Conservation (phyloP, 2,888 invertebrate species). For the Tachina grossa region DNA sequence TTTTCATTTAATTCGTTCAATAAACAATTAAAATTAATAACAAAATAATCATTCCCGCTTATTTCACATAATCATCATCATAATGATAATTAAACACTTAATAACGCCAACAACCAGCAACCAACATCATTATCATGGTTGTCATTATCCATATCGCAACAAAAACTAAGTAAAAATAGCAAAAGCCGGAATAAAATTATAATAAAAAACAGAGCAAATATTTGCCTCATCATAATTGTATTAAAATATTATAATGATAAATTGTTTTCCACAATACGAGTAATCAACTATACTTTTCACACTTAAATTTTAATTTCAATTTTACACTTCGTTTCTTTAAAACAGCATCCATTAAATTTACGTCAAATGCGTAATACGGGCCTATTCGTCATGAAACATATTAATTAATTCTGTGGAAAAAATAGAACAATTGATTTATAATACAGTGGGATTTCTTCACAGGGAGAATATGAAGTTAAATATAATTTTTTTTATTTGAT, state of each 20-base stretch:
- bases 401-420: neutral
- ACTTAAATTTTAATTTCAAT: conserved; percentile 58
- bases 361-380: conserved; percentile 46
- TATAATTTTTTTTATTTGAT: too few relatives aligned
- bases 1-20: conserved; percentile 53
- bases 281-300: conserved; percentile 39
- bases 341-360: conserved; percentile 22
- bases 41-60: conserved; percentile 32
- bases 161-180: neutral
- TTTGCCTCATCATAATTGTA: conserved; percentile 39
- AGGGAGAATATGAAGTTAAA: too few relatives aligned
- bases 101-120: neutral
- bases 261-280: conserved; percentile 23
- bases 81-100: conserved; percentile 9
- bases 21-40: conserved; percentile 66
- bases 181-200: conserved; percentile 1
- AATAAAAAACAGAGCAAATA: neutral
- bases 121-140: neutral
- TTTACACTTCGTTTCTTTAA: conserved; percentile 39
- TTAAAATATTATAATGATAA: conserved; percentile 32
- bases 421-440: neutral
- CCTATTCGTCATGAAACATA: conserved; percentile 26
- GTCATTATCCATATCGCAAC: neutral
- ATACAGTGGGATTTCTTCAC: neutral
- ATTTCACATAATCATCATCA: conserved; percentile 3